Evolutionary conservation across 2,113 vertebrate genomes (phyloP).

Genomic region (Amazona guildingii): DNA sequence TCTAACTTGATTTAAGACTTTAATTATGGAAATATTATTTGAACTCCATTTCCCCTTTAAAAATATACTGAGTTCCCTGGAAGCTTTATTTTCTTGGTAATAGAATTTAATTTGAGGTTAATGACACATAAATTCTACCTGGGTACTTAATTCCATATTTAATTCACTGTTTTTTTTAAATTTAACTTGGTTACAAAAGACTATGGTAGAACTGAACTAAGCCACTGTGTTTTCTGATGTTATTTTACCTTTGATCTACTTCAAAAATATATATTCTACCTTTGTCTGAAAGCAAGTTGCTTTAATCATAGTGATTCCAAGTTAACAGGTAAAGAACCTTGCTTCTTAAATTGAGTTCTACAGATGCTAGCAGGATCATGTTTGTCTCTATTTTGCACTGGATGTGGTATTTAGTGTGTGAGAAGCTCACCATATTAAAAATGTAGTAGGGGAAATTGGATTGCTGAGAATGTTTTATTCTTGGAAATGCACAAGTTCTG

Average conservation of each 20-base stretch:
- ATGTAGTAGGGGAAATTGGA: background rate
- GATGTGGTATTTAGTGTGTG: background rate
- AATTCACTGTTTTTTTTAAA: background rate
- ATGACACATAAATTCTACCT: constrained; percentile 62
- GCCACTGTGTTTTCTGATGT: background rate
- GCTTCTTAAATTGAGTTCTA: background rate
- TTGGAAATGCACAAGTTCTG: background rate
- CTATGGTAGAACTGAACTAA: background rate
- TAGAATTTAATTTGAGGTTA: constrained; percentile 59
- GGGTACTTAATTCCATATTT: constrained; percentile 52
- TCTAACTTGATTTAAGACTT: constrained; percentile 64
- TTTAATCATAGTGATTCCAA: background rate
- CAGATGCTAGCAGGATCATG: background rate
- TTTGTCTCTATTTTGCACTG: background rate
- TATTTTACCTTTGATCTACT: constrained; percentile 25
- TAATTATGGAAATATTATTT: constrained; percentile 62
- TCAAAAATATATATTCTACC: background rate
- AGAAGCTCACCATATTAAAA: background rate
- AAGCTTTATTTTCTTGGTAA: constrained; percentile 59
- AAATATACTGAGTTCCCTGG: background rate
- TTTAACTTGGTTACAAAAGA: constrained; percentile 17
- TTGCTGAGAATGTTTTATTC: background rate
- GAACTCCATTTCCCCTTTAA: constrained; percentile 48
- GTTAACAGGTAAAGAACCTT: background rate
- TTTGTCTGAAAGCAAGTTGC: background rate